These are phyloP conservation scores for Metallyticus violacea DNA, from an alignment of 2,888 invertebrate genomes.

Conservation along the genomic window DNA sequence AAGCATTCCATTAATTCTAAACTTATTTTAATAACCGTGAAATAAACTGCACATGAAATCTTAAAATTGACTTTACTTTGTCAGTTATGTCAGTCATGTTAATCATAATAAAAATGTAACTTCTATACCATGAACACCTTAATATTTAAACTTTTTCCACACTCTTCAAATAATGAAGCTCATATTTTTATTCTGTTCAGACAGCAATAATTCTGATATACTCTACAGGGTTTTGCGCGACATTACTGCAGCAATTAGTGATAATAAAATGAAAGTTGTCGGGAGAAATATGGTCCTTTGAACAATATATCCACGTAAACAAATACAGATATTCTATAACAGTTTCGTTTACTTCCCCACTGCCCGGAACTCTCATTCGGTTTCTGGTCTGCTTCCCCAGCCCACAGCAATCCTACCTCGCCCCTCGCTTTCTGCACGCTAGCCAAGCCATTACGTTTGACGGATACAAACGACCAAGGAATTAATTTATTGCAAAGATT, in stretches of 20 bases:
- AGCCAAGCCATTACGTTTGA: background rate
- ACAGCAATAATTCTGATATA: background rate
- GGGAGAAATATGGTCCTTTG: too few species aligned
- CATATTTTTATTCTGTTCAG: too few species aligned
- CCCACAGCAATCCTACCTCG: too few species aligned
- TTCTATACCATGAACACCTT: too few species aligned
- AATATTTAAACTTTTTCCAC: too few species aligned
- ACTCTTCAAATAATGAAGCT: too few species aligned
- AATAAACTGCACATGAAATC: too few species aligned
- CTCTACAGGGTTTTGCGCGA: background rate
- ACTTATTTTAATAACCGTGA: too few species aligned
- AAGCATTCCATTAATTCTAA: too few species aligned
- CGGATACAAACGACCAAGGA: background rate
- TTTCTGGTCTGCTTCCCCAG: background rate
- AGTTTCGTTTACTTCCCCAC: background rate
- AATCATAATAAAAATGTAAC: too few species aligned
- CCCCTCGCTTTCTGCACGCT: background rate
- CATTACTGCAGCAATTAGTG: background rate
- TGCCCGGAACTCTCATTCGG: background rate
- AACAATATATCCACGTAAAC: background rate
- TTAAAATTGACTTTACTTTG: too few species aligned
- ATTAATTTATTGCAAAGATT: background rate
- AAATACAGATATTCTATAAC: background rate
- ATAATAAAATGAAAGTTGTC: background rate
- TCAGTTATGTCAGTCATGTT: too few species aligned